Conservation (phyloP, 1,140 invertebrate species). For the Callitettix versicolor region DNA sequence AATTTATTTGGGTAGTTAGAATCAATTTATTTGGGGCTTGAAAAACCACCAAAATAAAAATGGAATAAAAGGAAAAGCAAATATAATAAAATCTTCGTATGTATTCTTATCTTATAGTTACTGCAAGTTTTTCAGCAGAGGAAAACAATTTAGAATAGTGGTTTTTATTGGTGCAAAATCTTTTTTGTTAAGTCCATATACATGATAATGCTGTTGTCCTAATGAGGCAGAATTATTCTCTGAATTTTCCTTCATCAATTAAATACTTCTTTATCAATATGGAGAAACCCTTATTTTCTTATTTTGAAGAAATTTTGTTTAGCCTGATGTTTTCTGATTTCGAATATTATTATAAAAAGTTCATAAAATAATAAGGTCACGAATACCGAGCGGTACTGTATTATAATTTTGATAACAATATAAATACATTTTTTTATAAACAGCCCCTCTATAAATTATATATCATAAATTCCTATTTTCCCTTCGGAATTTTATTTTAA, state of each 20-base stretch:
- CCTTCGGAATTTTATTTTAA: no score
- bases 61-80: no score
- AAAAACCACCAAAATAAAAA: no score
- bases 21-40: no score
- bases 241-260: not conserved
- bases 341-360: not conserved
- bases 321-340: not conserved
- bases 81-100: no score
- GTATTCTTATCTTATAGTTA: no score
- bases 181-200: not conserved
- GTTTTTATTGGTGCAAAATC: no score
- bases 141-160: no score
- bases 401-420: not conserved
- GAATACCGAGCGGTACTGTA: not conserved
- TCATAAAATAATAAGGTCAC: not conserved
- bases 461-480: no score
- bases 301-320: not conserved
- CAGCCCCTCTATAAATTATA: no score
- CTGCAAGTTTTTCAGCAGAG: no score
- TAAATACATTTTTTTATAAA: not conserved
- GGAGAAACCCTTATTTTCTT: not conserved
- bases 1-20: no score
- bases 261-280: not conserved
- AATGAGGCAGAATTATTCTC: not conserved
- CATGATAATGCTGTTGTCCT: not conserved